Evolutionary conservation across 2,888 invertebrate genomes (phyloP).

Genomic region (Trilocha varians): DNA sequence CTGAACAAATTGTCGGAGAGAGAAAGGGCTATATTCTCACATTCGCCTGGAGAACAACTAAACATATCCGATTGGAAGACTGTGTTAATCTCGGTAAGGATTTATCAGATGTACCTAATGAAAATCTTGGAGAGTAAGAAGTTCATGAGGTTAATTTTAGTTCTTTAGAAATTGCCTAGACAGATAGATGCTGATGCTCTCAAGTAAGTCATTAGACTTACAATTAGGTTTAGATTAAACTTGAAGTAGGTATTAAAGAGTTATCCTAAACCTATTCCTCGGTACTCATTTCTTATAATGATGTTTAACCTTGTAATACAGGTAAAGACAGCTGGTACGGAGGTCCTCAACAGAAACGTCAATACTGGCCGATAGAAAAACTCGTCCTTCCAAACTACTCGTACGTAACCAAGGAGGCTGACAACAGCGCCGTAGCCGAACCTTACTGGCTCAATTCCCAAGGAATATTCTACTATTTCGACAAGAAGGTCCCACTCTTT

Average conservation of each 20-base stretch:
- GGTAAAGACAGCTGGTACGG: constrained; percentile 75
- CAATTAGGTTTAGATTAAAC: too few species aligned
- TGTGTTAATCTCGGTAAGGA: constrained; percentile 50
- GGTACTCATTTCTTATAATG: too few species aligned
- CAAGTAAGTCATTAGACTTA: too few species aligned
- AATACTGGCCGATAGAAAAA: constrained; percentile 76
- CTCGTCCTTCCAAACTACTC: constrained; percentile 63
- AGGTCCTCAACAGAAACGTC: constrained; percentile 72
- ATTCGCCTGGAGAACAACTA: constrained; percentile 46
- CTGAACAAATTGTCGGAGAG: constrained; percentile 29
- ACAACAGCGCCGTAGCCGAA: constrained; percentile 73
- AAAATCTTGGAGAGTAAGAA: too few species aligned
- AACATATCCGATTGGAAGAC: constrained; percentile 37
- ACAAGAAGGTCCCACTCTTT: constrained; percentile 76
- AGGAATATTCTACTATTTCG: constrained; percentile 77
- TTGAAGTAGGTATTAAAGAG: too few species aligned
- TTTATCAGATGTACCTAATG: too few species aligned
- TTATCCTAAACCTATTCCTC: too few species aligned
- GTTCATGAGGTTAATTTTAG: too few species aligned
- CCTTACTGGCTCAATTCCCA: constrained; percentile 79
- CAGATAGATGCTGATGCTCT: too few species aligned
- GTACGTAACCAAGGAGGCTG: constrained; percentile 71
- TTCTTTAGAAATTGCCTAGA: too few species aligned
- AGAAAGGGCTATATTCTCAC: constrained; percentile 37
- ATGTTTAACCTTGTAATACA: too few species aligned